phyloP scores from a whole-genome alignment of 2,888 invertebrate genomes.

The Drosophila emarginata region DNA sequence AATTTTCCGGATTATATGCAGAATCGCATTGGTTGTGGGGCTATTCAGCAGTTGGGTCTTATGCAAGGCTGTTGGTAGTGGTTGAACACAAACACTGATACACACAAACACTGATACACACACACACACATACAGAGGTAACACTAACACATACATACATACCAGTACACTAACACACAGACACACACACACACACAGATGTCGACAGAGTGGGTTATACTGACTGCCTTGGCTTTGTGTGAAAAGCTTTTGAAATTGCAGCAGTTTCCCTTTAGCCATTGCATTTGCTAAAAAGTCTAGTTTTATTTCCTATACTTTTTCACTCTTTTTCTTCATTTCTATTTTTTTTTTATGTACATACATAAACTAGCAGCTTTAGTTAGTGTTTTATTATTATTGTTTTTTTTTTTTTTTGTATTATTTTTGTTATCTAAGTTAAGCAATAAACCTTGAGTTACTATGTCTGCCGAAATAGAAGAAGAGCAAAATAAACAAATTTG shows the following conservation, averaged over 20 bases:
- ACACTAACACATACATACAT: slow-evolving; percentile 16
- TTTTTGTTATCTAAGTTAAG: slow-evolving; percentile 58
- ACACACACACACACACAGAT: not conserved
- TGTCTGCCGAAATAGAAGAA: not conserved
- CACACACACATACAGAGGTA: slow-evolving; percentile 18
- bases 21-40: slow-evolving; percentile 85
- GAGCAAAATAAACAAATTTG: not conserved
- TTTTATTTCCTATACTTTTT: slow-evolving; percentile 2
- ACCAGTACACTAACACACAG: slow-evolving; percentile 7
- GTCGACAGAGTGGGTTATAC: slow-evolving; percentile 12
- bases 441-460: slow-evolving; percentile 51
- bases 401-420: slow-evolving; percentile 29
- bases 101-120: slow-evolving; percentile 6
- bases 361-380: slow-evolving; percentile 51
- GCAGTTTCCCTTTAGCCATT: slow-evolving; percentile 28
- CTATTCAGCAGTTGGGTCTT: slow-evolving; percentile 83
- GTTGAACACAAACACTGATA: slow-evolving; percentile 1
- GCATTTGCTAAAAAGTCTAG: not conserved
- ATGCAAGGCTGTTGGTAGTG: slow-evolving; percentile 81
- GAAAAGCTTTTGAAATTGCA: slow-evolving; percentile 52
- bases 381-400: slow-evolving; percentile 35
- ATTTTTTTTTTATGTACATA: slow-evolving; percentile 50
- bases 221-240: slow-evolving; percentile 47
- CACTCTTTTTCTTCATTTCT: slow-evolving; percentile 17
- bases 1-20: slow-evolving; percentile 87